phyloP scores from a whole-genome alignment of 2,888 invertebrate species.

The Leptodirus hochenwartii region DNA sequence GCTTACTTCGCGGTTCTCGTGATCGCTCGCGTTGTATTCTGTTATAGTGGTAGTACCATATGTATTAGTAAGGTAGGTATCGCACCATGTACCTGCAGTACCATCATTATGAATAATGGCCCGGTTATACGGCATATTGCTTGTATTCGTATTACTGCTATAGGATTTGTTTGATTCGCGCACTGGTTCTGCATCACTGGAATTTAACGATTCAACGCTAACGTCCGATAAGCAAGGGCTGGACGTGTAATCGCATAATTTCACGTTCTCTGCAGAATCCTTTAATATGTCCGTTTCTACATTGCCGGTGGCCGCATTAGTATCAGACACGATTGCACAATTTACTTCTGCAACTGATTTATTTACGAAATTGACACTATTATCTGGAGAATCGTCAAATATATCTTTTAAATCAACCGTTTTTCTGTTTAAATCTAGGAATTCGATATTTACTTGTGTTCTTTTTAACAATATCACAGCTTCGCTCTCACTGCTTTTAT shows the following conservation, averaged over 20 bases:
- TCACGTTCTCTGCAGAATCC: conserved; percentile 12
- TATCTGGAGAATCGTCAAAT: conserved; percentile 4
- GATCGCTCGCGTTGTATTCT: neutral
- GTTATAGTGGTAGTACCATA: too few relatives aligned
- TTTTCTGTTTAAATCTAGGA: too few relatives aligned
- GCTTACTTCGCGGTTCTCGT: neutral
- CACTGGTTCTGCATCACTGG: conserved; percentile 17
- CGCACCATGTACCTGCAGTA: too few relatives aligned
- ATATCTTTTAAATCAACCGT: too few relatives aligned
- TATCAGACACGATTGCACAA: conserved; percentile 5
- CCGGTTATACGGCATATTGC: too few relatives aligned
- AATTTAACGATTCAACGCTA: conserved; percentile 23
- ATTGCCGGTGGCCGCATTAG: neutral
- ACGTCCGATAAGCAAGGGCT: conserved; percentile 23
- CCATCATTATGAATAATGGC: too few relatives aligned
- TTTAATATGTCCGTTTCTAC: neutral
- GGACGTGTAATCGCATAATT: conserved; percentile 17
- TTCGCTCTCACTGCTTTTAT: conserved; percentile 2
- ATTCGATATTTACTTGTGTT: too few relatives aligned
- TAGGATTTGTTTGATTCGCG: conserved; percentile 8
- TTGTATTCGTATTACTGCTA: conserved; percentile 8
- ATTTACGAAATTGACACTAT: too few relatives aligned
- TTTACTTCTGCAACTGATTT: too few relatives aligned
- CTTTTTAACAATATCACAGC: conserved; percentile 5
- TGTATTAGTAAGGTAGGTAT: conserved; percentile 8